Percentiles rank a stretch among this genome's conserved stretches.
Evolutionary conservation across 2,797 vertebrate species (phyloP).

Genomic region (Gambelia wislizenii): DNA sequence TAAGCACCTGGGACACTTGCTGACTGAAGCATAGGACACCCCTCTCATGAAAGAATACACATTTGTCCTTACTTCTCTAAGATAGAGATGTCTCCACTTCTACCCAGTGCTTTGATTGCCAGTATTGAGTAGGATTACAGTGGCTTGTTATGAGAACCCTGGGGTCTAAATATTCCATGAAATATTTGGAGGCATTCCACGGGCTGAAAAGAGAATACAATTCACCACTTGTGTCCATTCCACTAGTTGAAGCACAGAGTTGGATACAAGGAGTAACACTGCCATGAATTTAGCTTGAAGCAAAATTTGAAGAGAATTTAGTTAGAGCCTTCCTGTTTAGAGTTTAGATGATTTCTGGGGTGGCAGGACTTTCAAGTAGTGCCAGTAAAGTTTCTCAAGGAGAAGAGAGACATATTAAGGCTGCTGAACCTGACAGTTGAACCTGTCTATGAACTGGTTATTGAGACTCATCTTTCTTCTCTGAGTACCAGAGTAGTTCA

Average conservation of each 20-base stretch:
- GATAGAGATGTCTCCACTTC: background rate
- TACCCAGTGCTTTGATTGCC: too few species aligned
- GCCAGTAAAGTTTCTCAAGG: too few species aligned
- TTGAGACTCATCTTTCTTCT: background rate
- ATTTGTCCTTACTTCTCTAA: background rate
- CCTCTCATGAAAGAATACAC: too few species aligned
- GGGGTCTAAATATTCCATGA: too few species aligned
- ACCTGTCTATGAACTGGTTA: background rate
- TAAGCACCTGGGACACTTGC: too few species aligned
- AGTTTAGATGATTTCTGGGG: background rate
- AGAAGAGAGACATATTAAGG: background rate
- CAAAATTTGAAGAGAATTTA: background rate
- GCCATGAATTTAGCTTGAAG: background rate
- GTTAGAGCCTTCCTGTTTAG: background rate
- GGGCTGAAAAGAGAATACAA: background rate
- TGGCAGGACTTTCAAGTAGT: background rate
- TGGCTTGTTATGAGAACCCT: too few species aligned
- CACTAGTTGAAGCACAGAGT: background rate
- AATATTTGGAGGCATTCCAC: too few species aligned
- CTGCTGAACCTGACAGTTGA: background rate
- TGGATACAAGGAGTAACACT: background rate
- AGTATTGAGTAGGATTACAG: too few species aligned
- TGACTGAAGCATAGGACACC: too few species aligned
- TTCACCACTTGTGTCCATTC: background rate
- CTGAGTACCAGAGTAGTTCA: background rate